Base-by-base conservation (phyloP, 1,140 invertebrate genomes). In the Babylonia areolata region DNA sequence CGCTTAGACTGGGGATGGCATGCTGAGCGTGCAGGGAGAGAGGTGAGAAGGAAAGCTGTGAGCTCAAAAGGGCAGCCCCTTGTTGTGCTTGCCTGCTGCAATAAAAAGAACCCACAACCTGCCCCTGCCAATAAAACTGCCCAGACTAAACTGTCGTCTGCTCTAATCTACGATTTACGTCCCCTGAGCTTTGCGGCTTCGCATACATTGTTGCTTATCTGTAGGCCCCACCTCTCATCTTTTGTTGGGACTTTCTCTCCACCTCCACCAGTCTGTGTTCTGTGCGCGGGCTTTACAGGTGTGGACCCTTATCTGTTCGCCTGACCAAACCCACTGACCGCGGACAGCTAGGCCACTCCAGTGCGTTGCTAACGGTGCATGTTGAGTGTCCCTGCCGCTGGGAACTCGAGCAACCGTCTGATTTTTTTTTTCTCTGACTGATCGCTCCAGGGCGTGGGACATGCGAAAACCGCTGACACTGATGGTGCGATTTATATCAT, bases 81-180 rank as follows among this genome's bases (percentile, higher is more conserved):
- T 11, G 58, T 64, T 20, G 17, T 20, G 20, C 6, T 0, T 23
- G 58, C 58, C 58, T 64, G 58, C 58, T 23, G 58, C 58, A 64
- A 64, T 64, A 64, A 64, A 64, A 64, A 64, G 28, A 5, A 23
- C 0, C 58, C 58, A 6, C 28, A 23, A 64, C 58, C 58, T 64
- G 58, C 58, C 58, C 2, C 58, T 64, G 28, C 28, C 58, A 64
- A 64, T 64, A 64, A 64, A 64, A 64, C 5, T 64, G 20, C 28
- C 58, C 15, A 12, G 58, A 23, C 58, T 64, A 64, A 64, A 64
- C 58, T 64, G 58, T 64, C 58, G 58, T 64, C 58, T 64, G 58
- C 58, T 64, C 58, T 64, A 64, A 64, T 64, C 58, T n/a, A 23
- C 58, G 58, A 64, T 64, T 64, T 64, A 64, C 58, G 58, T 64